Evolutionary conservation across 2,888 invertebrate genomes (phyloP), one percentile per base, ranked within the genome.

Genomic region (Incurvaria masculella): DNA sequence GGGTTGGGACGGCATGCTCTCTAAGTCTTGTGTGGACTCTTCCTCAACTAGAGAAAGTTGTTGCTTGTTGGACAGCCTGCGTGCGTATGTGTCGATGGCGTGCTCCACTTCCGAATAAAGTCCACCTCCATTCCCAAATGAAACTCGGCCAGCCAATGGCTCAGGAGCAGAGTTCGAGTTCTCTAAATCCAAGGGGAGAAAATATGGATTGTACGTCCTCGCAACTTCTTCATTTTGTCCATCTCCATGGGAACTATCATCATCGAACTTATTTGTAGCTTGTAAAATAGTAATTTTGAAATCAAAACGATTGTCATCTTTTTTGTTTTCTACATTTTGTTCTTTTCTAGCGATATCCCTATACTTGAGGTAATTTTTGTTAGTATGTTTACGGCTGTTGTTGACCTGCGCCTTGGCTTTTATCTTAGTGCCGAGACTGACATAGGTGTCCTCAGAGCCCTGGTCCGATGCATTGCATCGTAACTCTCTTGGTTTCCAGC

Each of bases 31-130:
- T 2, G 68, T 69, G 1, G 76, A 78, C 55, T 80, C 79, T 56
- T 80, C 79, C 64, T 79, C 79, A 2, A 80, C 79, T 50, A 80
- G 59, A 2, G 79, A 79, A 1, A 80, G 58, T 53, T 79, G 76
- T 52, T 76, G 72, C 54, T 71, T 74, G 2, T 68, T 71, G 14
- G 62, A 63, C 2, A 72, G 56, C 27, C 68, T 63, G 40, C 61
- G 66, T 3, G 66, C 64, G 50, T 71, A 73, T 4, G 63, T 66
- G 38, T 76, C 70, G 46, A 69, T 64, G 11, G 66, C 66, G 49
- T 68, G 58, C 48, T 70, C 70, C 1, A 65, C 59, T 44, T 71
- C 68, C 10, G 59, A 54, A 38, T 65, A 59, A 44, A 65, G 52
- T 43, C 61, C 61, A 26, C 55, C 52, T 26, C n/a, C n/a, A n/a